phyloP scores from a whole-genome alignment of 2,113 vertebrate species.

The Callipepla californica region DNA sequence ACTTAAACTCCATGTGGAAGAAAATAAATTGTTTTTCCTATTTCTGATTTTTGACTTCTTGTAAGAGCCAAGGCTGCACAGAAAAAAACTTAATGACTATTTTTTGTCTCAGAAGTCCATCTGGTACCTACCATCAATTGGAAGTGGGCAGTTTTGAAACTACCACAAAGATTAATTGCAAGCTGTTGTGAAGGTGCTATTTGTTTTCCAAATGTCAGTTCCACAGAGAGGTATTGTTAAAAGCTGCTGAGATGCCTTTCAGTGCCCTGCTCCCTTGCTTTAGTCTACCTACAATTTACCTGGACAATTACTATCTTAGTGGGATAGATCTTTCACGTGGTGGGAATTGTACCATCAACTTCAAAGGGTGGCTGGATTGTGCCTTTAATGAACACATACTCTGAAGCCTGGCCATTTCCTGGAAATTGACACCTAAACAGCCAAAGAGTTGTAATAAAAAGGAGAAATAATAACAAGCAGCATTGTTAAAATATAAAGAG shows the following conservation, averaged over 20 bases:
- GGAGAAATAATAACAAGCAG: slow-evolving; percentile 40
- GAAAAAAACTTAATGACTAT: not conserved
- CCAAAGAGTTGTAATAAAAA: slow-evolving; percentile 20
- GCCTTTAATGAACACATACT: not conserved
- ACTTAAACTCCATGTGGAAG: not conserved
- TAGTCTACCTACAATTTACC: slow-evolving; percentile 28
- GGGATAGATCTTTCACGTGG: slow-evolving; percentile 26
- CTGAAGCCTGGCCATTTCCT: slow-evolving; percentile 3
- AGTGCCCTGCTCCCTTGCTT: not conserved
- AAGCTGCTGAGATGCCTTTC: slow-evolving; percentile 2
- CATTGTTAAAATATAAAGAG: slow-evolving; percentile 59
- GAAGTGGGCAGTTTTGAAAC: not conserved
- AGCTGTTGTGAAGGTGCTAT: not conserved
- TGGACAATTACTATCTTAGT: slow-evolving; percentile 58
- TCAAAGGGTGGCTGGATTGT: slow-evolving; percentile 32
- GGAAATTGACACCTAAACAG: slow-evolving; percentile 34
- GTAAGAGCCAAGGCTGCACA: not conserved
- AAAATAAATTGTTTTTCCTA: not conserved
- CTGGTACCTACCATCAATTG: not conserved
- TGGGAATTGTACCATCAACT: not conserved
- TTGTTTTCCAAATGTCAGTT: slow-evolving; percentile 40
- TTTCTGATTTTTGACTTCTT: not conserved
- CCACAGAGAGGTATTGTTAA: slow-evolving; percentile 2
- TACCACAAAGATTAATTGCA: not conserved
- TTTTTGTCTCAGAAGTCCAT: slow-evolving; percentile 9